phyloP scores from a whole-genome alignment of 1,140 invertebrate species.

The Drosophila repletoides region DNA sequence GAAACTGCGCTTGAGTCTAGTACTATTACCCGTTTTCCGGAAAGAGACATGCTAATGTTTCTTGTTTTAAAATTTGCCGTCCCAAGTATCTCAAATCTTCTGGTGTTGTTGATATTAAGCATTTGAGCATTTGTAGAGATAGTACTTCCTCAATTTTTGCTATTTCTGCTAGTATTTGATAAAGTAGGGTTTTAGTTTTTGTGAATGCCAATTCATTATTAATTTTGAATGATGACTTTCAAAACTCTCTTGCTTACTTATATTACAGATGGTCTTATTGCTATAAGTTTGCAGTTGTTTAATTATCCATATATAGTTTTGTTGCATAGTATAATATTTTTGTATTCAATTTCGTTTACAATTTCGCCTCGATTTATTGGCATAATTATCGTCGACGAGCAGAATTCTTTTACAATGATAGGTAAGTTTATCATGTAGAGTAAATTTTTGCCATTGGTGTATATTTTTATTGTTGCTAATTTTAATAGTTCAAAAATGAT shows the following conservation, averaged over 20 bases:
- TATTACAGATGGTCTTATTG: conserved; percentile 12
- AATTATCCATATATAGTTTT: not conserved
- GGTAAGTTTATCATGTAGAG: conserved; percentile 1
- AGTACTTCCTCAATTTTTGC: not conserved
- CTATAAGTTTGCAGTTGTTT: not conserved
- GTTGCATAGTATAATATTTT: conserved; percentile 7
- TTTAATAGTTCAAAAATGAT: conserved; percentile 8
- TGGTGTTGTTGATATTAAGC: not conserved
- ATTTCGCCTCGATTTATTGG: not conserved
- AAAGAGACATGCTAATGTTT: no score
- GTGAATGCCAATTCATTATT: not conserved
- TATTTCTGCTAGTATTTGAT: not conserved
- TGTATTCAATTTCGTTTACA: conserved; percentile 8
- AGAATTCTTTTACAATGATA: not conserved
- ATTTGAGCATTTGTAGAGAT: not conserved
- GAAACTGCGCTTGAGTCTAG: no score
- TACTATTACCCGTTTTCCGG: no score
- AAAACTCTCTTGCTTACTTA: not conserved
- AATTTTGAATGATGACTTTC: not conserved
- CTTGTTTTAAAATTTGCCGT: no score
- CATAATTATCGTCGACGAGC: not conserved
- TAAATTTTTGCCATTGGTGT: conserved; percentile 5
- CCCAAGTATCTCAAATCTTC: no score
- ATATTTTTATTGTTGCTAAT: conserved; percentile 20
- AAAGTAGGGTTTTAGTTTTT: not conserved